These are phyloP conservation scores for Amphiduros pacificus DNA, from an alignment of 2,888 invertebrate genomes.

Conservation along the genomic window DNA sequence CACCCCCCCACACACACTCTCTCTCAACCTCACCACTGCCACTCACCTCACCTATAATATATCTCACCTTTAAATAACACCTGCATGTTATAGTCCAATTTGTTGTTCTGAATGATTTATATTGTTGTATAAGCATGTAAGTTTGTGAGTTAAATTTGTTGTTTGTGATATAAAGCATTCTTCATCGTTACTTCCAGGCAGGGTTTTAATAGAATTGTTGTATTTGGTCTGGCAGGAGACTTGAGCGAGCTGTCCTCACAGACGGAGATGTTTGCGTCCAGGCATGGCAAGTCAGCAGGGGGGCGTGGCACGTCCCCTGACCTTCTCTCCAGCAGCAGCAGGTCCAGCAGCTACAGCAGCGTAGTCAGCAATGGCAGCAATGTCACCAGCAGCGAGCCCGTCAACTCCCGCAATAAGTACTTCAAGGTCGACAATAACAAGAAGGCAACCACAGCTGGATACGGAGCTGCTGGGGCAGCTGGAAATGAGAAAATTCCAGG, in stretches of 20 bases:
- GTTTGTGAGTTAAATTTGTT: neutral
- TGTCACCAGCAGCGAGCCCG: constrained; percentile 7
- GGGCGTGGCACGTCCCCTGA: constrained; percentile 29
- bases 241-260: constrained; percentile 49
- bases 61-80: too few species aligned
- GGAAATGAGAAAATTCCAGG: neutral
- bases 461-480: neutral
- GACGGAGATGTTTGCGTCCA: constrained; percentile 50
- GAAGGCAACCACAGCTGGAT: too few species aligned
- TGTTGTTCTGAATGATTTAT: neutral
- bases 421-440: neutral
- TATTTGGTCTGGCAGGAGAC: constrained; percentile 31
- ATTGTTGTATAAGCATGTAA: neutral
- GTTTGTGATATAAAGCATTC: neutral
- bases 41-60: too few species aligned
- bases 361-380: constrained; percentile 45
- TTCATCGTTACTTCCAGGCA: neutral
- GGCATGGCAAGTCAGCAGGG: constrained; percentile 8
- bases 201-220: too few species aligned
- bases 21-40: too few species aligned
- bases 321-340: constrained; percentile 37
- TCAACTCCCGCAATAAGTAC: neutral
- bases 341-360: constrained; percentile 50
- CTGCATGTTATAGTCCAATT: too few species aligned
- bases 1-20: too few species aligned